Conservation (phyloP, 2,113 vertebrate species). For the Colaptes auratus region DNA sequence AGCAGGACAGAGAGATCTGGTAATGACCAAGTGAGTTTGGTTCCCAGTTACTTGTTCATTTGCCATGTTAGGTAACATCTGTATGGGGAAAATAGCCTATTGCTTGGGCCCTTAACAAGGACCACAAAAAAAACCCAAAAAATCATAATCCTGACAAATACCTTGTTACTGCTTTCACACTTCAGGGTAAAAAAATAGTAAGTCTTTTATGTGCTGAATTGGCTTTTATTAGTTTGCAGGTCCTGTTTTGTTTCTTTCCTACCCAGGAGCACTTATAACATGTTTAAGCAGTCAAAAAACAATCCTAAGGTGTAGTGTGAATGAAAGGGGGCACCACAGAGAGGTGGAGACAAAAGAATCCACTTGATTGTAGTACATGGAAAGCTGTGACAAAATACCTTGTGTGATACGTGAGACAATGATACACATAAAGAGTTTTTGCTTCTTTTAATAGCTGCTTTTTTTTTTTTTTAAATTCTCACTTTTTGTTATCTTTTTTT, state of each 20-base stretch:
- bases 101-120: neutral
- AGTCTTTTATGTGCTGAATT: conserved; percentile 26
- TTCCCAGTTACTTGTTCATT: neutral
- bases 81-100: neutral
- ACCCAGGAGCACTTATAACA: conserved; percentile 5
- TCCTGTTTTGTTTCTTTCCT: neutral
- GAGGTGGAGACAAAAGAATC: conserved; percentile 17
- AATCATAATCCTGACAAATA: neutral
- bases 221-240: conserved; percentile 36
- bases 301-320: neutral
- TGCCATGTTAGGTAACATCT: neutral
- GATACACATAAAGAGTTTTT: conserved; percentile 39
- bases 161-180: conserved; percentile 7
- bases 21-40: neutral
- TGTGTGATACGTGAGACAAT: neutral
- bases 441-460: conserved; percentile 8
- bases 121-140: neutral
- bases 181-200: neutral
- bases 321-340: neutral
- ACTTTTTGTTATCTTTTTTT: conserved; percentile 77
- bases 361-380: conserved; percentile 7
- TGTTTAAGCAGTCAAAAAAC: conserved; percentile 33
- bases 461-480: conserved; percentile 50
- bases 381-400: neutral
- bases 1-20: neutral